Evolutionary conservation across 2,888 invertebrate genomes (phyloP).

Genomic region (Dinocampus coccinellae): DNA sequence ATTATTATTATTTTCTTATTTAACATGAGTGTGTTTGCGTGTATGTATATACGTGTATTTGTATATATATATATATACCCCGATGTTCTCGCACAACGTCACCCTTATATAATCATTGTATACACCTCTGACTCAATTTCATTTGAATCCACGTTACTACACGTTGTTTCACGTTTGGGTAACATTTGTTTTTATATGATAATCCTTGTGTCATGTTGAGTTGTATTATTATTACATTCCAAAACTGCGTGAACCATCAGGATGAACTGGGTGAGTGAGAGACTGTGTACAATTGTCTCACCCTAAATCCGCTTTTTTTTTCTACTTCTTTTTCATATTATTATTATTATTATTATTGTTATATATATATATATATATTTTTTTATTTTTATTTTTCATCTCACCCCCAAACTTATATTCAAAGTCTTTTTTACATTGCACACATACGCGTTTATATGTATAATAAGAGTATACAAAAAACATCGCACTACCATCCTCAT

Average conservation of each 20-base stretch:
- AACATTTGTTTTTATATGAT: constrained; percentile 53
- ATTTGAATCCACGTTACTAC: constrained; percentile 31
- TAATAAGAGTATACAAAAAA: background rate
- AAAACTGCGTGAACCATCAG: background rate
- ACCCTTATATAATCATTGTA: constrained; percentile 29
- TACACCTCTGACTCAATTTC: constrained; percentile 38
- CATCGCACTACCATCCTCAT: constrained; percentile 2
- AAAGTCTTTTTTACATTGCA: background rate
- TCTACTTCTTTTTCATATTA: background rate
- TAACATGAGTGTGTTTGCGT: constrained; percentile 37
- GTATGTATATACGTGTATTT: too few species aligned
- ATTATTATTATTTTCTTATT: constrained; percentile 21
- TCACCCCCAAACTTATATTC: constrained; percentile 28
- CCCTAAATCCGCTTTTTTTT: constrained; percentile 36
- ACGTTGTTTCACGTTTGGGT: constrained; percentile 38
- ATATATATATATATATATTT: too few species aligned
- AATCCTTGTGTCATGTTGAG: constrained; percentile 48
- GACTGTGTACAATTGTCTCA: constrained; percentile 6
- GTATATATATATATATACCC: too few species aligned
- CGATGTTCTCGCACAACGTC: too few species aligned
- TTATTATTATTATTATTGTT: too few species aligned
- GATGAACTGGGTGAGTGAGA: constrained; percentile 10
- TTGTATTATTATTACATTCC: constrained; percentile 50
- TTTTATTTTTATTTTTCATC: constrained; percentile 28
- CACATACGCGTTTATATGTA: background rate